A percentile compares a stretch with the other conserved stretches of the same genome.
Conservation (phyloP, 2,113 vertebrate genomes). For the Periophthalmodon schlosseri region DNA sequence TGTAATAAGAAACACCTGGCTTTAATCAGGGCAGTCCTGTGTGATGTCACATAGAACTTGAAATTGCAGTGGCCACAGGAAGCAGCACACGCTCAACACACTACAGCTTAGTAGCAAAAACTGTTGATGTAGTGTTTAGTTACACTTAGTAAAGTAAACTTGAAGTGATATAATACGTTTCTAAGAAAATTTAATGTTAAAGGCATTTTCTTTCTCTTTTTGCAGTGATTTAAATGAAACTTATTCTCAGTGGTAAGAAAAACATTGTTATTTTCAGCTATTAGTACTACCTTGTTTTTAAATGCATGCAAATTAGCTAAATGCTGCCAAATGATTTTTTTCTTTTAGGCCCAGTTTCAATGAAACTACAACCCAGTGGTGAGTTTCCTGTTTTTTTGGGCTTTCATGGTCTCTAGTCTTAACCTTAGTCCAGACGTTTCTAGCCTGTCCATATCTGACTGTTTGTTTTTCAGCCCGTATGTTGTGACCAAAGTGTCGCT, state of each 20-base stretch:
- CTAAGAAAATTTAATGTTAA: not conserved
- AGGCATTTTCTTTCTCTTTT: constrained; percentile 5
- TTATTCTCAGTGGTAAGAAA: constrained; percentile 70
- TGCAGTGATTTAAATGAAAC: constrained; percentile 75
- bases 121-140: too few relatives aligned
- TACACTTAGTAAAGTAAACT: too few relatives aligned
- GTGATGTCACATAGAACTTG: too few relatives aligned
- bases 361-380: constrained; percentile 84
- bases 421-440: too few relatives aligned
- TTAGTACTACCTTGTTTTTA: not conserved
- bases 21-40: too few relatives aligned
- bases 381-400: constrained; percentile 52
- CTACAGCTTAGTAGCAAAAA: too few relatives aligned
- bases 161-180: not conserved
- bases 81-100: too few relatives aligned
- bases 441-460: not conserved
- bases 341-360: constrained; percentile 79
- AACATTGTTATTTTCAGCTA: not conserved
- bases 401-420: not conserved
- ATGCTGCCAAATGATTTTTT: not conserved
- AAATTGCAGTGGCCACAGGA: too few relatives aligned
- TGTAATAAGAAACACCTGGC: too few relatives aligned
- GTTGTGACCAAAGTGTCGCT: constrained; percentile 87
- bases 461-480: constrained; percentile 54
- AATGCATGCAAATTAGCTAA: not conserved